Evolutionary conservation across 2,797 vertebrate genomes (phyloP).

Genomic region (Lycodopsis pacificus): DNA sequence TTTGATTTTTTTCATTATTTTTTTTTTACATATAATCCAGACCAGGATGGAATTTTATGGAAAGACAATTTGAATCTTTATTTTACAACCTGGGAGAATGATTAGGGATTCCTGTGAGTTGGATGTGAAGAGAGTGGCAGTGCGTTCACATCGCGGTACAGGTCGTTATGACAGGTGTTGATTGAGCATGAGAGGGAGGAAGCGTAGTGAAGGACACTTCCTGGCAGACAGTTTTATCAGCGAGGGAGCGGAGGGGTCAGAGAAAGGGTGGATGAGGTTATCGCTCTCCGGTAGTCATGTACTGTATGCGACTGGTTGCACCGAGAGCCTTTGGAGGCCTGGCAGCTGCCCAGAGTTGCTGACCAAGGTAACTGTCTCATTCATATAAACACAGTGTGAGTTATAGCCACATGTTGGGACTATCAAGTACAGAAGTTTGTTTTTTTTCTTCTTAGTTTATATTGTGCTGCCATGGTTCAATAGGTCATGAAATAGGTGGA

Average conservation of each 20-base stretch:
- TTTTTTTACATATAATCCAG: conserved; percentile 32
- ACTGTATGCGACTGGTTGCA: conserved; percentile 49
- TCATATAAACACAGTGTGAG: conserved; percentile 81
- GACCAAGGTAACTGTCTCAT: conserved; percentile 79
- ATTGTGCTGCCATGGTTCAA: conserved; percentile 56
- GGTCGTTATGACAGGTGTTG: conserved; percentile 92
- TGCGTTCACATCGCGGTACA: conserved; percentile 47
- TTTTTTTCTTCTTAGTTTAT: conserved; percentile 58
- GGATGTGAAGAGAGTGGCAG: background rate
- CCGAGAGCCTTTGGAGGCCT: conserved; percentile 64
- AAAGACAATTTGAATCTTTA: background rate
- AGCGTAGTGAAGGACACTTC: conserved; percentile 84
- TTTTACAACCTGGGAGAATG: background rate
- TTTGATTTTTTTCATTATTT: conserved; percentile 58
- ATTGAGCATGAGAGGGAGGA: conserved; percentile 92
- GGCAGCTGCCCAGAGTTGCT: conserved; percentile 69
- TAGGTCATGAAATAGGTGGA: conserved; percentile 67
- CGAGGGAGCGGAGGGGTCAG: conserved; percentile 75
- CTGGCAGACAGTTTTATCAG: conserved; percentile 87
- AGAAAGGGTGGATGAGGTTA: conserved; percentile 75
- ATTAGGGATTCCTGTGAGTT: background rate
- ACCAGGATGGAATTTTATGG: conserved; percentile 18
- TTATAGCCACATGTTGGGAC: conserved; percentile 71
- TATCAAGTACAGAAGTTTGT: conserved; percentile 55
- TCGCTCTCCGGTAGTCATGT: conserved; percentile 64